Evolutionary conservation across 2,888 invertebrate species (phyloP), one percentile per base, ranked within the genome.

Genomic region (Oasisia sp.): DNA sequence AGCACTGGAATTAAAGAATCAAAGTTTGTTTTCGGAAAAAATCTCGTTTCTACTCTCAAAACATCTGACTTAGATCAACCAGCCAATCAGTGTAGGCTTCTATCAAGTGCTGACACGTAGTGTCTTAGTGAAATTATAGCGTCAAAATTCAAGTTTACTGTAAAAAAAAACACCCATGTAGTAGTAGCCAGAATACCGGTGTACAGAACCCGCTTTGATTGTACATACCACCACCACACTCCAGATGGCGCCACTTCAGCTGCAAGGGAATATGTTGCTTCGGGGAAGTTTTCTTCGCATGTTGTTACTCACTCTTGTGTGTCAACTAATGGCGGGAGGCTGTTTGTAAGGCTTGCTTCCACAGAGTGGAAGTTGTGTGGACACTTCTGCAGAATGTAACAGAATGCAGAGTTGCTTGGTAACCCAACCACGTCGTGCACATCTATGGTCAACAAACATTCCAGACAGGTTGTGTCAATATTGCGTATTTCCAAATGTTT

Each of bases 251-350:
- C 74, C 74, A 74, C 7, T 27, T 27, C 5, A 74, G 74, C 74
- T 74, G 74, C n/a, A 7, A 74, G 74, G 74, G n/a, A 74, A 74
- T 74, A 74, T n/a, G n/a, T 74, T 74, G n/a, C 74, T 74, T 74
- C n/a, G 27, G 19, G 27, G 74, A 74, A 27, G 27, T 74, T 27
- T 74, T 74, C 74, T 74, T 74, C 27, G n/a, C 27, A 27, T 74
- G n/a, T 38, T 1, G 38, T 74, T 74, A 74, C 74, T 74, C 74
- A 74, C 74, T 74, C 27, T 74, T 7, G 27, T 74, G 74, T 74
- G 74, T 74, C 27, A 74, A 74, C 74, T 74, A 74, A 74, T 27
- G 19, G 27, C 74, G 7, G 74, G 74, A 74, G 74, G 74, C 27
- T 74, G 19, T 74, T 19, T 74, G 74, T 74, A 74, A 74, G 74